Base-by-base conservation (phyloP, 2,888 invertebrate genomes). In the Sepioteuthis lessoniana region DNA sequence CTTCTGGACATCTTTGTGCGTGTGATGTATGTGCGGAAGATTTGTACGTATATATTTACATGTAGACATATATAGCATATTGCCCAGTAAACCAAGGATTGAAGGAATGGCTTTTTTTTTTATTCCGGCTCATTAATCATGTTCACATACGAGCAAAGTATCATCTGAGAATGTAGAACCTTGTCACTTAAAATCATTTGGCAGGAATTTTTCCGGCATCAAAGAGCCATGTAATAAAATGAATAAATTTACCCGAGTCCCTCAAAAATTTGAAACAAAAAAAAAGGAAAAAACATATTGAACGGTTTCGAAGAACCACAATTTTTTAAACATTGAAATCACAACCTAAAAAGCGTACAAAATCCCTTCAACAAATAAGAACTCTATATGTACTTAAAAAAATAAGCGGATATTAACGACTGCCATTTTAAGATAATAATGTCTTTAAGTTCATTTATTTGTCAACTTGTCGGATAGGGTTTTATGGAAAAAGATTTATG, bases 71-170 rank as follows among this genome's bases (percentile, higher is more conserved):
- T 28, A 21, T 21, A 55, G 21, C 25, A 76, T n/a, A n/a, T 76
- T 76, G 76, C n/a, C 31, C 25, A 21, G 25, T 1, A 25, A 21
- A 55, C 25, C 55, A 55, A 5, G 25, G 76, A 76, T 13, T 76
- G 10, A 76, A 5, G 76, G n/a, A 2, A 76, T 16, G 0, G 10
- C 8, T 76, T 76, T 76, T 76, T n/a, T 0, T 0, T 76, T 76
- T n/a, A n/a, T n/a, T n/a, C n/a, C 76, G n/a, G n/a, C 76, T 76
- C 76, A 76, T 76, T 76, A 76, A 31, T 76, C 76, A 76, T n/a
- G 13, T 31, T 76, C 76, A n/a, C 13, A 2, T n/a, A n/a, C 8
- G n/a, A 76, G 76, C 76, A 8, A 8, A 16, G 76, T 31, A n/a
- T n/a, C 76, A 31, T 31, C n/a, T n/a, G 2, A n/a, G n/a, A 76